Base-by-base conservation (phyloP, 2,113 vertebrate species). In the Alethe diademata region DNA sequence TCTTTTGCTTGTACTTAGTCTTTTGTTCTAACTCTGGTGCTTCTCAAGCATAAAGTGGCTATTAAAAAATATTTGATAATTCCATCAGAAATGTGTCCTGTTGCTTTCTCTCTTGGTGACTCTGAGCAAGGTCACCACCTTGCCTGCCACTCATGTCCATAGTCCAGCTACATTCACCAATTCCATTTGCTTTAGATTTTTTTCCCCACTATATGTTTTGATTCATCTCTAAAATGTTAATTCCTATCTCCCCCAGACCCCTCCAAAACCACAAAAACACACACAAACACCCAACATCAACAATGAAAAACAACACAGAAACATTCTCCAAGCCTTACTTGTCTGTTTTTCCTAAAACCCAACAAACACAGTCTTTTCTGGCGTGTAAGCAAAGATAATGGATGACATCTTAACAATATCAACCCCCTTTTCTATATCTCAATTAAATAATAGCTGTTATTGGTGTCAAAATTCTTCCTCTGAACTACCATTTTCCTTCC, bases 191-290 rank as follows among this genome's bases (percentile, higher is more conserved):
- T 65, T 85, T 69, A 88, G 23, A n/a, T 36, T 80, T 83, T 83
- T 70, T 24, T 5, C 4, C 6, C 8, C 20, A 50, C 15, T 19
- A 1, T 23, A 38, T 43, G 73, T 85, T 78, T 88, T 45, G 33
- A 67, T 64, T 88, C 43, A 70, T 28, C 22, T 61, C 29, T 83
- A 56, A 88, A 91, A 42, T 35, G 1, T 25, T 57, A 53, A 66
- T 61, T 84, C 16, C 2, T 48, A 62, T 16, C 31, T 23, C 12
- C 2, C 4, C 4, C 6, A 1, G 0, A 3, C 2, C 3, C 3
- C 5, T 15, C 43, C 53, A 72, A 45, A 45, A 13, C 29, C 17
- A 38, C 4, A n/a, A 54, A 35, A 20, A 5, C 12, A 42, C 8
- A 22, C 14, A 53, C 2, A 24, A 50, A 6, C 3, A 19, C 20